Conservation (phyloP, 2,113 vertebrate species). For the Benitochromis conjunctus region DNA sequence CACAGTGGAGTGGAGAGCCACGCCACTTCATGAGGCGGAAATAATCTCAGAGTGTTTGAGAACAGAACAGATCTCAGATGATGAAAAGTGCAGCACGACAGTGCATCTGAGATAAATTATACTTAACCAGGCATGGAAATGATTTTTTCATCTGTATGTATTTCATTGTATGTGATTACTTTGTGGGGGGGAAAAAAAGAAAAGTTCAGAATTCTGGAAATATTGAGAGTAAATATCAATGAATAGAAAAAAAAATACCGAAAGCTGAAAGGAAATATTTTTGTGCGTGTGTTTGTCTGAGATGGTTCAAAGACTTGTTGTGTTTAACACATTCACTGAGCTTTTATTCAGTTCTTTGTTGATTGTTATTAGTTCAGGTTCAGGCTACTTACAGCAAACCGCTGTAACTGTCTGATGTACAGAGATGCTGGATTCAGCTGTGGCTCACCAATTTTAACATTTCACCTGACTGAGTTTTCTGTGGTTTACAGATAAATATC, state of each 20-base stretch:
- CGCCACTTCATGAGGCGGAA: slow-evolving; percentile 12
- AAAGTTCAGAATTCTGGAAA: fast-evolving
- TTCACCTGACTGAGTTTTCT: not conserved
- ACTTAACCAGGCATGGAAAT: not conserved
- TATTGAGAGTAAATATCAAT: too few species aligned
- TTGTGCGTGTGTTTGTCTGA: not conserved
- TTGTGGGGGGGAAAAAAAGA: fast-evolving
- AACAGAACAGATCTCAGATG: slow-evolving; percentile 7
- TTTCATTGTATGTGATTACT: not conserved
- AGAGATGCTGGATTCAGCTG: not conserved
- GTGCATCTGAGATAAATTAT: not conserved
- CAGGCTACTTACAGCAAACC: not conserved
- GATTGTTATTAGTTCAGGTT: not conserved
- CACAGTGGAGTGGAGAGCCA: slow-evolving; percentile 18
- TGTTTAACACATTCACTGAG: not conserved
- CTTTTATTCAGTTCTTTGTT: not conserved
- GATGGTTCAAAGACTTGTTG: not conserved
- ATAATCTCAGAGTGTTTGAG: slow-evolving; percentile 13
- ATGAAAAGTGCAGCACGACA: not conserved
- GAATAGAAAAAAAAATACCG: too few species aligned
- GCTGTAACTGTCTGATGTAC: too few species aligned
- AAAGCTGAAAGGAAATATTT: not conserved
- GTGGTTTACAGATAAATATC: not conserved
- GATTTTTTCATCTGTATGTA: not conserved
- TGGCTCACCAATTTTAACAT: not conserved